Evolutionary conservation across 2,888 invertebrate genomes (phyloP).

Genomic region (Pachymerium ferrugineum): DNA sequence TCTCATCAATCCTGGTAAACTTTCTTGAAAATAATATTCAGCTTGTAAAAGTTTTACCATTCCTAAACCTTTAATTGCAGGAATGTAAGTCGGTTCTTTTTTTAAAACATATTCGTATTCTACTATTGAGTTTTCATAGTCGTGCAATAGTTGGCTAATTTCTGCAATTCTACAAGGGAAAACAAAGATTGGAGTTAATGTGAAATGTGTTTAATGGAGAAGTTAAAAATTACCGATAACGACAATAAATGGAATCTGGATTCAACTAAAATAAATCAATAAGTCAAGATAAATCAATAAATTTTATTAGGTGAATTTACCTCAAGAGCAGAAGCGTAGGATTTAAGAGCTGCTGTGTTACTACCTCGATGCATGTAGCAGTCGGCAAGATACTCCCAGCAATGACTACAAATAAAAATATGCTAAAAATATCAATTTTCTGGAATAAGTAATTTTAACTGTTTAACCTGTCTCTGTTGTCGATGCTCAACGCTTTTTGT

Average conservation of each 20-base stretch:
- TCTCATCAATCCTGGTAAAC: conserved; percentile 65
- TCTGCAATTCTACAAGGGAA: conserved; percentile 45
- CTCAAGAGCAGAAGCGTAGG: conserved; percentile 70
- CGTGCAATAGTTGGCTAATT: conserved; percentile 56
- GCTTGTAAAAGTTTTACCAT: conserved; percentile 73
- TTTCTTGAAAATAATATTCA: conserved; percentile 59
- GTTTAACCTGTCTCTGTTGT: background rate
- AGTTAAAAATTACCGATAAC: background rate
- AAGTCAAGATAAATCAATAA: background rate
- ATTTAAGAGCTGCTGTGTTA: conserved; percentile 80
- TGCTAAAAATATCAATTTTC: no score
- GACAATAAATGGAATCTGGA: background rate
- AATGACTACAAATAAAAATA: conserved; percentile 46
- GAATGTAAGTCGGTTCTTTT: conserved; percentile 58
- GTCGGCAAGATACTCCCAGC: conserved; percentile 86
- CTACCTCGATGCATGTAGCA: conserved; percentile 83
- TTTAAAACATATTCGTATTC: conserved; percentile 61
- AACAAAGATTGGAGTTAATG: no score
- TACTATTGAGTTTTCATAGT: conserved; percentile 65
- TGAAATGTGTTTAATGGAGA: no score
- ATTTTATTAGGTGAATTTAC: conserved; percentile 44
- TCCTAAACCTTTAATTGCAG: conserved; percentile 64
- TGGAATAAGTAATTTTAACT: background rate
- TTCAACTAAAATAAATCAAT: background rate
- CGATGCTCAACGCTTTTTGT: conserved; percentile 46